Evolutionary conservation across 2,797 vertebrate genomes (phyloP).

Genomic region (Helicolenus hilgendorfi): DNA sequence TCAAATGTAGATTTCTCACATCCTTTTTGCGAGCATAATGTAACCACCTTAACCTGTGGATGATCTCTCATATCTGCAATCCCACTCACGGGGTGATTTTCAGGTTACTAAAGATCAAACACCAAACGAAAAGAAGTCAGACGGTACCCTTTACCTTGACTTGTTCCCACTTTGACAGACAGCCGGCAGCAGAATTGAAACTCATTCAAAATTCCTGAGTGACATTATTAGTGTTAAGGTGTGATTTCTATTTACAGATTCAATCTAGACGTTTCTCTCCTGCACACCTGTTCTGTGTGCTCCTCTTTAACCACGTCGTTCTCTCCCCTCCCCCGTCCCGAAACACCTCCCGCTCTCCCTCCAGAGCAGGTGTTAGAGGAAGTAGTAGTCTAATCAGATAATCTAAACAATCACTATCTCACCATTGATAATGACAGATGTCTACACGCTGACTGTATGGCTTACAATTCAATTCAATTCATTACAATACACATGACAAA

Average conservation of each 20-base stretch:
- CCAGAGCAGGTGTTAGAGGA: constrained; percentile 81
- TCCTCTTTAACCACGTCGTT: constrained; percentile 30
- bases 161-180: constrained; percentile 47
- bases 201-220: constrained; percentile 24
- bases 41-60: constrained; percentile 39
- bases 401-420: constrained; percentile 71
- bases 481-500: neutral
- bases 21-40: constrained; percentile 44
- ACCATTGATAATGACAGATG: constrained; percentile 51
- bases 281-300: constrained; percentile 70
- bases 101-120: constrained; percentile 29
- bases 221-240: constrained; percentile 67
- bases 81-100: constrained; percentile 38
- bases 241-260: constrained; percentile 81
- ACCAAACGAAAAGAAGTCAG: neutral
- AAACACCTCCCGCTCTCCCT: constrained; percentile 61
- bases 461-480: constrained; percentile 3
- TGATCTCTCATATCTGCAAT: constrained; percentile 82
- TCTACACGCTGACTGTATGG: constrained; percentile 16
- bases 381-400: constrained; percentile 75
- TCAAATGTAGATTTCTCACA: constrained; percentile 65
- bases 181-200: constrained; percentile 17
- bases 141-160: neutral
- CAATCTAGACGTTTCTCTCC: constrained; percentile 26
- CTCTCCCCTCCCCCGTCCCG: constrained; percentile 29